A percentile compares a stretch with the other conserved stretches of the same genome.
phyloP scores from a whole-genome alignment of 2,888 invertebrate genomes.

The Papilio demoleus region DNA sequence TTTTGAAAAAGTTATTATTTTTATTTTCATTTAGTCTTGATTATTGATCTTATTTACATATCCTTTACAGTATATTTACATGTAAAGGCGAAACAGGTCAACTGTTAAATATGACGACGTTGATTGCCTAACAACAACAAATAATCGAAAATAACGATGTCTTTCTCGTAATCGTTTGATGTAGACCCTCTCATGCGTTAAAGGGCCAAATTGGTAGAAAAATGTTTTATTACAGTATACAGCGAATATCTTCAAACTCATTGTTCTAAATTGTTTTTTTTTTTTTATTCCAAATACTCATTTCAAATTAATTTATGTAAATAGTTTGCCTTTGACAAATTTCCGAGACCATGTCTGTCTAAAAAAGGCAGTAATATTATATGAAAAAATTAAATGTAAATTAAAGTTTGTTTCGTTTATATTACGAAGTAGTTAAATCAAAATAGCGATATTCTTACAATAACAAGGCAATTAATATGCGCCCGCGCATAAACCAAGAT shows the following conservation, averaged over 20 bases:
- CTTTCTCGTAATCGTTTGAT: constrained; percentile 60
- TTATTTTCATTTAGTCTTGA: no score
- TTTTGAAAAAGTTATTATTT: no score
- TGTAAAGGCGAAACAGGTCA: constrained; percentile 54
- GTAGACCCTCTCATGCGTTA: constrained; percentile 56
- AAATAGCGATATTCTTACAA: constrained; percentile 39
- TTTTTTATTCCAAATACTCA: constrained; percentile 16
- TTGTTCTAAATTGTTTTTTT: constrained; percentile 33
- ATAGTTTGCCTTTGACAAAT: not conserved
- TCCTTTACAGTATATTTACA: not conserved
- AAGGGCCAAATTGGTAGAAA: constrained; percentile 60
- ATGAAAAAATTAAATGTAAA: no score
- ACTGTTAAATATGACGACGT: constrained; percentile 56
- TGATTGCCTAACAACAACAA: constrained; percentile 63
- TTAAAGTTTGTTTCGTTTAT: not conserved
- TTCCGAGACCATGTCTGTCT: not conserved
- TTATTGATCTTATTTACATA: not conserved
- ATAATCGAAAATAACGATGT: constrained; percentile 70
- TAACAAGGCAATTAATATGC: constrained; percentile 65
- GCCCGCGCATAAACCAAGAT: constrained; percentile 69
- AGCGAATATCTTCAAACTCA: constrained; percentile 45
- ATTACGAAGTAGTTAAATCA: not conserved
- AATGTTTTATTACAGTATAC: constrained; percentile 52
- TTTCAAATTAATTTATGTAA: not conserved
- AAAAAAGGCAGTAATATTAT: not conserved